A percentile compares a stretch with the other conserved stretches of the same genome.
Conservation (phyloP, 2,113 vertebrate species). For the Cyprinodon variegatus region DNA sequence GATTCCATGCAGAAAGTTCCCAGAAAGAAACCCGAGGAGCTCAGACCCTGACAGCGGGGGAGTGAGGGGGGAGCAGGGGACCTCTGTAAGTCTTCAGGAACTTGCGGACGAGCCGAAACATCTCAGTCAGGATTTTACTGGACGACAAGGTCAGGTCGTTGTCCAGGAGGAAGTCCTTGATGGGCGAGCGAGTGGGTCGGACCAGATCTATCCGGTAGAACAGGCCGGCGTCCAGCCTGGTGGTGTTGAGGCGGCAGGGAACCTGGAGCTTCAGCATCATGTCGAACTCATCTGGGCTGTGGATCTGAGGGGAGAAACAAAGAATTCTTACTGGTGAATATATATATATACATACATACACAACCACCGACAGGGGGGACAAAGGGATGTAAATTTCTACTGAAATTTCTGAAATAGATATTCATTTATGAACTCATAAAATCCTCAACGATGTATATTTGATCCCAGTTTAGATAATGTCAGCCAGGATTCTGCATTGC, state of each 20-base stretch:
- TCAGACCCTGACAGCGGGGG: neutral
- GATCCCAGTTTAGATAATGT: no score
- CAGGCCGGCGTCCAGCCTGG: slow-evolving; percentile 55
- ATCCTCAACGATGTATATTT: no score
- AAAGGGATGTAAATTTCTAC: no score
- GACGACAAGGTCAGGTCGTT: slow-evolving; percentile 62
- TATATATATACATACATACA: no score
- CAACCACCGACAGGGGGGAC: no score
- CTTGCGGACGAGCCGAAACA: slow-evolving; percentile 56
- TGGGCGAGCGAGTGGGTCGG: slow-evolving; percentile 24
- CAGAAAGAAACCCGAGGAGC: neutral
- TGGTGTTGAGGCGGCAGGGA: slow-evolving; percentile 29
- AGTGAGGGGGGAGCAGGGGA: slow-evolving; percentile 9
- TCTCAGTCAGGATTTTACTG: slow-evolving; percentile 62
- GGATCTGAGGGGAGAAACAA: slow-evolving; percentile 53
- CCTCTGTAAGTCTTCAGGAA: slow-evolving; percentile 72
- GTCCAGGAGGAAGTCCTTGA: slow-evolving; percentile 66
- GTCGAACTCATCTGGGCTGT: slow-evolving; percentile 72
- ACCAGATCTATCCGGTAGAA: slow-evolving; percentile 62
- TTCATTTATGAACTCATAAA: no score
- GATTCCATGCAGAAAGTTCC: neutral
- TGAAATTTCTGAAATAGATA: no score
- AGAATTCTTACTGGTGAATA: neutral
- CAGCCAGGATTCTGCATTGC: no score
- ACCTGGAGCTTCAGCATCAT: slow-evolving; percentile 71